Evolutionary conservation across 1,140 invertebrate genomes (phyloP).

Genomic region (Drosophila burlai): DNA sequence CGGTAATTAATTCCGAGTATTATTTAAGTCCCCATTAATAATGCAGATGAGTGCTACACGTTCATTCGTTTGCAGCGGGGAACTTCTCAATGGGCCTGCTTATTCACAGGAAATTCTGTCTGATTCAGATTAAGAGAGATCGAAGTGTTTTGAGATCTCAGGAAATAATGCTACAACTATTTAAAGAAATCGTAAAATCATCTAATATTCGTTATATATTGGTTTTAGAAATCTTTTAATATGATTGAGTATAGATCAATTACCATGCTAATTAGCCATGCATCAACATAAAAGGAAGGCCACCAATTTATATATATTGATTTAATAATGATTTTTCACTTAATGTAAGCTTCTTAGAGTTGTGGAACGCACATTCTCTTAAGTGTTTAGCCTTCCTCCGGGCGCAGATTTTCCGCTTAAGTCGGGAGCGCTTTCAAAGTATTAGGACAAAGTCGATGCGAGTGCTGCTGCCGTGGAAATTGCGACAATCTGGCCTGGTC

Average conservation of each 20-base stretch:
- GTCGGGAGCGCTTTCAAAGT: conserved; percentile 45
- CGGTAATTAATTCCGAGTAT: conserved; percentile 41
- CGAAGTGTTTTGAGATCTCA: background rate
- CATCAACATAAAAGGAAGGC: background rate
- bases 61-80: background rate
- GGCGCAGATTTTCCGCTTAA: conserved; percentile 4
- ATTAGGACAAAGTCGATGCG: conserved; percentile 53
- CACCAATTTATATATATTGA: background rate
- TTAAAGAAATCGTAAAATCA: too few species aligned
- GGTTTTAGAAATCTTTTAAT: background rate
- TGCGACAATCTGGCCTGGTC: conserved; percentile 47
- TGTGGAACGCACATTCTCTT: conserved; percentile 1
- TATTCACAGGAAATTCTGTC: background rate
- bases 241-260: background rate
- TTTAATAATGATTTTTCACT: background rate
- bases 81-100: conserved; percentile 11
- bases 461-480: conserved; percentile 59
- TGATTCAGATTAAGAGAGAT: conserved; percentile 3
- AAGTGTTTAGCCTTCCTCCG: conserved; percentile 1
- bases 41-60: conserved; percentile 36
- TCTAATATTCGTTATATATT: background rate
- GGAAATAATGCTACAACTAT: too few species aligned
- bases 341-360: conserved; percentile 1
- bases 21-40: conserved; percentile 25
- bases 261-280: background rate